A percentile compares a stretch with the other conserved stretches of the same genome.
Evolutionary conservation across 1,140 invertebrate genomes (phyloP).

Genomic region (Drosophila sechellia): DNA sequence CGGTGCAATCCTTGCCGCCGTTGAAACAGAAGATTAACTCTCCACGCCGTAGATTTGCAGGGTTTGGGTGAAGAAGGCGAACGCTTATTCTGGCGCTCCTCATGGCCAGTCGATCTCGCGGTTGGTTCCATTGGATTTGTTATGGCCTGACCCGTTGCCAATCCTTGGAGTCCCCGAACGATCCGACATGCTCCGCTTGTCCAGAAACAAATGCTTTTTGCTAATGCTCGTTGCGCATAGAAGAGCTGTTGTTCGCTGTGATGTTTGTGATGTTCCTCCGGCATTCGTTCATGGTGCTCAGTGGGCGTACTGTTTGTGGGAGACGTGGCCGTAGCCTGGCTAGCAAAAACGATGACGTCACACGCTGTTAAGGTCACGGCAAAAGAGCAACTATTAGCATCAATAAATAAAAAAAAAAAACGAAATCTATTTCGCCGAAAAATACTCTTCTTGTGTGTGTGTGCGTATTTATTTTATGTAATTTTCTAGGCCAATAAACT

Average conservation of each 20-base stretch:
- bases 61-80: slow-evolving; percentile 82
- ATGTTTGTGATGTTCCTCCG: neutral
- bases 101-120: slow-evolving; percentile 5
- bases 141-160: too few relatives aligned
- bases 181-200: slow-evolving; percentile 8
- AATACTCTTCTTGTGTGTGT: slow-evolving; percentile 1
- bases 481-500: slow-evolving; percentile 10
- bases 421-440: slow-evolving; percentile 18
- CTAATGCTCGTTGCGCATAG: neutral
- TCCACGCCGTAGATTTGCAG: slow-evolving; percentile 87
- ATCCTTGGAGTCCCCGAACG: neutral
- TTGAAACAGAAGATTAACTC: slow-evolving; percentile 96
- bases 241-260: neutral
- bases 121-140: neutral
- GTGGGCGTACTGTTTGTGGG: neutral
- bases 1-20: slow-evolving; percentile 99
- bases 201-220: slow-evolving; percentile 9
- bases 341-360: slow-evolving; percentile 18
- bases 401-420: neutral
- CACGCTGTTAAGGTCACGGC: neutral
- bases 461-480: slow-evolving; percentile 38
- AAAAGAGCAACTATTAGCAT: neutral
- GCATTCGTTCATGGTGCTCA: slow-evolving; percentile 15
- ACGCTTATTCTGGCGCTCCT: slow-evolving; percentile 30
- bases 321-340: slow-evolving; percentile 5